A percentile compares a stretch with the other conserved stretches of the same genome.
These are phyloP conservation scores for Micrasema longulum DNA, from an alignment of 1,140 invertebrate species.

Conservation along the genomic window DNA sequence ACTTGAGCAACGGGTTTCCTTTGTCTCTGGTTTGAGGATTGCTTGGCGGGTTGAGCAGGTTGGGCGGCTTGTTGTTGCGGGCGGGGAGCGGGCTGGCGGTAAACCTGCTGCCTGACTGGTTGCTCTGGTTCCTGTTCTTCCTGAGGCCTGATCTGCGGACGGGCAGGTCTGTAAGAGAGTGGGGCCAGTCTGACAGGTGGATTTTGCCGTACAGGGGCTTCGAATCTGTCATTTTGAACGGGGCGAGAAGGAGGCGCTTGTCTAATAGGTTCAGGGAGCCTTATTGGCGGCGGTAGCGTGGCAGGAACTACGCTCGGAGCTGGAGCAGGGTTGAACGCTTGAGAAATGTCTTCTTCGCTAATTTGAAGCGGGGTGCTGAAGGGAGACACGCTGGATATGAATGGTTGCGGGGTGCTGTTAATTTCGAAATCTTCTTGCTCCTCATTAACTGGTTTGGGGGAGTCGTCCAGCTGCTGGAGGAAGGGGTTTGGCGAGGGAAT, in stretches of 20 bases:
- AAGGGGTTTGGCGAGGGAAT: slow-evolving; percentile 64
- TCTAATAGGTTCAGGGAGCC: slow-evolving; percentile 59
- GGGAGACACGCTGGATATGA: slow-evolving; percentile 43
- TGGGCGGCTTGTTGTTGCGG: slow-evolving; percentile 61
- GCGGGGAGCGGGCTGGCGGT: slow-evolving; percentile 62
- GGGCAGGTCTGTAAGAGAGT: slow-evolving; percentile 64
- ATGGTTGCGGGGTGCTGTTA: slow-evolving; percentile 44
- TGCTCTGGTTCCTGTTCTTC: slow-evolving; percentile 59
- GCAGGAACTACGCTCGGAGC: slow-evolving; percentile 60
- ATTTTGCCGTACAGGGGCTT: slow-evolving; percentile 57
- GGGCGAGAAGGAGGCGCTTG: slow-evolving; percentile 41
- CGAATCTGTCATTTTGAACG: slow-evolving; percentile 59
- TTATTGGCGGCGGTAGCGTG: slow-evolving; percentile 58
- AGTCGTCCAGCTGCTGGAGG: slow-evolving; percentile 67
- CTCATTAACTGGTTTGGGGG: slow-evolving; percentile 69
- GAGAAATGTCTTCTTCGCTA: slow-evolving; percentile 63
- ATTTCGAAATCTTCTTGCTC: slow-evolving; percentile 68
- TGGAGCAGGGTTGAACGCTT: slow-evolving; percentile 62
- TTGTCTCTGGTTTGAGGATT: slow-evolving; percentile 60
- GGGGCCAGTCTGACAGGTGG: slow-evolving; percentile 63
- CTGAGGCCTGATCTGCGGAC: slow-evolving; percentile 62
- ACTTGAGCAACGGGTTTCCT: slow-evolving; percentile 81
- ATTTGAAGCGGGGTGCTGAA: slow-evolving; percentile 60
- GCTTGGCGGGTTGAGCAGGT: slow-evolving; percentile 59
- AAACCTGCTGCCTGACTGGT: slow-evolving; percentile 62